Base-by-base conservation (phyloP, 2,797 vertebrate genomes). In the Sebastes aleutianus region DNA sequence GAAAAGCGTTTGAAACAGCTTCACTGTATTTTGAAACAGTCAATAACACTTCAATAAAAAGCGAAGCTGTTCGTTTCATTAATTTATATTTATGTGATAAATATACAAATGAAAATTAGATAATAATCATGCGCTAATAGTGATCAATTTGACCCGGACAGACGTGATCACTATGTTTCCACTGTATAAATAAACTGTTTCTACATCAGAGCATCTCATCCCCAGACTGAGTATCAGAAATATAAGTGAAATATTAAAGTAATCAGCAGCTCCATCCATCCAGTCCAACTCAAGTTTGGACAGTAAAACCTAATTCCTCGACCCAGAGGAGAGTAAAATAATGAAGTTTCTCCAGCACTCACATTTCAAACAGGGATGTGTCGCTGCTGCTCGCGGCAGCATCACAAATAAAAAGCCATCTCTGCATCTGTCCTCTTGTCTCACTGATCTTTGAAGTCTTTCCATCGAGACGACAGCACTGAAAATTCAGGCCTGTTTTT, bases 381-480 rank as follows among this genome's bases (percentile, higher is more conserved):
- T 66, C n/a, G 43, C 57, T n/a, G 74, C 31, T 64, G 79, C 80
- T 71, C 1, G 54, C 4, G 24, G 76, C 86, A 57, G 56, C 82
- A 43, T 81, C 68, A 68, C 73, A 82, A 83, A 82, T 75, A 66
- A 80, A 66, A 73, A 88, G 39, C 6, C 78, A 22, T 85, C 63
- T 65, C 58, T 85, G 73, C 80, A 75, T 87, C 79, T 80, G 77
- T 26, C 77, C 70, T 74, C 59, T 58, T 63, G 57, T 79, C 70
- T 73, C 5, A 13, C 59, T 74, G 27, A 77, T 80, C 64, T 78
- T 71, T 86, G 69, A 85, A 85, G 82, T 81, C 53, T 81, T 63
- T 74, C 74, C 79, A 78, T 34, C 26, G 70, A 86, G 26, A 75
- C 3, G 16, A 39, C 32, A 22, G 64, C 70, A 47, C 14, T 29